Base-by-base conservation (phyloP, 2,113 vertebrate species). In the Lepus americanus region DNA sequence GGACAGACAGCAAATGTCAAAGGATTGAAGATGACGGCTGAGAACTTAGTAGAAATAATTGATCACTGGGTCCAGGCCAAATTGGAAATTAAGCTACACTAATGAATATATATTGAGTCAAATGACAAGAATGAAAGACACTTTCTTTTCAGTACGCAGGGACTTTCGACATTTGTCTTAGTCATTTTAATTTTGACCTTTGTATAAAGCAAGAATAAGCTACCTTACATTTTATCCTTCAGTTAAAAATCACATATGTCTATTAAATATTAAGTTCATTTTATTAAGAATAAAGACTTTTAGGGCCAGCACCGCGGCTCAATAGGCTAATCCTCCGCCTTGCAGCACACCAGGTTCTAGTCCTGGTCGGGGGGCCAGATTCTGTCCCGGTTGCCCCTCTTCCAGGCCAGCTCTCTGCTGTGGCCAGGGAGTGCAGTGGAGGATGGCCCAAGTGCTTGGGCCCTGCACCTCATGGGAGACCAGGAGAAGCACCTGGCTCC, bases 21-120 rank as follows among this genome's bases (percentile, higher is more conserved):
- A 61, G 80, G 85, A 90, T 77, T 87, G 23, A 93, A 11, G 33
- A 83, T 87, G 79, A 63, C n/a, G 36, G 8, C 66, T 92, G 72
- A 94, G 36, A 89, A 73, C 6, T 44, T 36, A 92, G n/a, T 72
- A 92, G 76, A 73, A 96, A 91, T 72, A 94, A 92, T 64, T 84
- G 39, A 93, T 92, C 73, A 84, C 5, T 87, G 67, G 39, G 39
- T 84, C 51, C 20, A 69, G 39, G 76, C 55, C 94, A 94, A 89
- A 67, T 1, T 94, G 72, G 78, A 95, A 92, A 55, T 44, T 63
- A 95, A 95, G 49, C 3, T 61, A 90, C 44, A 25, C 20, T 85
- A 85, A 94, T 74, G 85, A 95, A 53, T 63, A 9, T 80, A 51
- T 70, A 6, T 31, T 77, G 90, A 73, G n/a, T 87, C 23, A 89